phyloP scores from a whole-genome alignment of 2,888 invertebrate genomes.

The Poecilus cupreus region DNA sequence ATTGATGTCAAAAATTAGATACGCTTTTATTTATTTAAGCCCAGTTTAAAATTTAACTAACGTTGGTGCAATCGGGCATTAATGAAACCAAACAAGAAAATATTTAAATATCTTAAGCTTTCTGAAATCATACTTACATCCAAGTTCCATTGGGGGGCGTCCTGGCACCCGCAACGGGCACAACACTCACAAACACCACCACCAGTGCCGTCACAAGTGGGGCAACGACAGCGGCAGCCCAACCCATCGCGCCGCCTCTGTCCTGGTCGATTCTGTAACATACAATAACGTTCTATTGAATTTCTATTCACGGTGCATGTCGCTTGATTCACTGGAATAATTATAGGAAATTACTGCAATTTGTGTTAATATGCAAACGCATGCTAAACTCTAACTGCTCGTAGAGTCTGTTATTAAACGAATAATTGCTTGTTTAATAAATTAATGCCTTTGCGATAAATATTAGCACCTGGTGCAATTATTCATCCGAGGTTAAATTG shows the following conservation, averaged over 20 bases:
- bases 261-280: slow-evolving; percentile 37
- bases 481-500: too few species aligned
- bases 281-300: neutral
- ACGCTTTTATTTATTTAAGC: too few species aligned
- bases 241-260: slow-evolving; percentile 29
- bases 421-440: slow-evolving; percentile 44
- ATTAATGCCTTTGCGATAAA: slow-evolving; percentile 26
- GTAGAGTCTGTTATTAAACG: slow-evolving; percentile 20
- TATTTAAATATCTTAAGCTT: too few species aligned
- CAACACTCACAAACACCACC: neutral
- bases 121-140: slow-evolving; percentile 52
- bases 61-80: too few species aligned
- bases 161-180: neutral
- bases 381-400: slow-evolving; percentile 19
- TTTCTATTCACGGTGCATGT: neutral
- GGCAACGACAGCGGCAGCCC: slow-evolving; percentile 1
- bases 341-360: slow-evolving; percentile 16
- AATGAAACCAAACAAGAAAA: too few species aligned
- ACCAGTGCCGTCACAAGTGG: slow-evolving; percentile 37
- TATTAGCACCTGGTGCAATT: neutral
- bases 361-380: slow-evolving; percentile 33
- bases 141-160: slow-evolving; percentile 53
- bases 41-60: too few species aligned
- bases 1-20: too few species aligned
- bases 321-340: neutral